Base-by-base conservation (phyloP, 1,140 invertebrate species). In the Ectropis grisescens region DNA sequence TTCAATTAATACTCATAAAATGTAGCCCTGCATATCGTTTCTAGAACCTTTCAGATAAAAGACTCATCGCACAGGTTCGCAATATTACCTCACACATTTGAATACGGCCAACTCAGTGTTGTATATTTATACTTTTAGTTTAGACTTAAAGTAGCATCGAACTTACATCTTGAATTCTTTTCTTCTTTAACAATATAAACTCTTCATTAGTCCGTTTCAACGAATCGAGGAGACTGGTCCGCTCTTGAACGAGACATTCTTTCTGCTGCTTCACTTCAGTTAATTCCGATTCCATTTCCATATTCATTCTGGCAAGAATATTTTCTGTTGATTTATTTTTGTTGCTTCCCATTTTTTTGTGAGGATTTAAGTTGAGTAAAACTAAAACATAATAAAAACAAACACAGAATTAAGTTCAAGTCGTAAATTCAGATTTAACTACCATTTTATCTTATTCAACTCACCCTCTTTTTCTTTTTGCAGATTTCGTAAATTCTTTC, bases 121-220 rank as follows among this genome's bases (percentile, higher is more conserved):
- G n/a, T n/a, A n/a, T n/a, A n/a, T n/a, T n/a, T n/a, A n/a, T n/a
- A n/a, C n/a, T n/a, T n/a, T n/a, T n/a, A n/a, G n/a, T n/a, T n/a
- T 19, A 19, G 8, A 19, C 8, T 19, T 19, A 19, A 19, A 4
- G 8, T 3, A 19, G 16, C 8, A 4, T 19, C 3, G 16, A 4
- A 85, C 88, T 87, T 67, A 90, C 86, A 76, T 93, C 91, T 54
- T 91, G 87, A 43, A 93, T 76, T 14, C 91, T 79, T 56, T 92
- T 92, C 39, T 88, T 89, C 49, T 92, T 91, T 41, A 93, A 65
- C 12, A 84, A 68, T 56, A 89, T 87, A 39, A 89, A 89, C 47
- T 93, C 90, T 29, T 88, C 84, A 52, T 89, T 88, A 3, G 88
- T 91, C 85, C 47, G 85, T 69, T 82, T 89, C 67, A 55, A 85